Evolutionary conservation across 64 coral and sea anemone genomes (phyloP).

Genomic region (Montipora sp.): DNA sequence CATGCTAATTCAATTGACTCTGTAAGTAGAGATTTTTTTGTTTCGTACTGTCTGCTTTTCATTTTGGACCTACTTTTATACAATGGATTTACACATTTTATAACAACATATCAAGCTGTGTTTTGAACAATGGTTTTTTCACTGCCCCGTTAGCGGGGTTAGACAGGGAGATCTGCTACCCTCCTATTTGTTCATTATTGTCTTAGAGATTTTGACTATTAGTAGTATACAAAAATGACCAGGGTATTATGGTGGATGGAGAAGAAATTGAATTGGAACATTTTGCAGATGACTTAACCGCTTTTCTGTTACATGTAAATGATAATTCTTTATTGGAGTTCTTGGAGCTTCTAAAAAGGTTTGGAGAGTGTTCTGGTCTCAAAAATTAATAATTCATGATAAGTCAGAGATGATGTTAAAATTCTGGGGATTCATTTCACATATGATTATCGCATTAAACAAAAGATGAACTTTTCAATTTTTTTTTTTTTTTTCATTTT

Average conservation of each 20-base stretch:
- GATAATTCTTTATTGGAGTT: slow-evolving; percentile 6
- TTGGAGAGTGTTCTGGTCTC: slow-evolving; percentile 18
- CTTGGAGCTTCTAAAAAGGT: neutral
- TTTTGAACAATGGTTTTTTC: neutral
- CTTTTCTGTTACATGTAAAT: neutral
- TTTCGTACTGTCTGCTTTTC: neutral
- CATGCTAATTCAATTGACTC: slow-evolving; percentile 14
- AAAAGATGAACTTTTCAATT: slow-evolving; percentile 1
- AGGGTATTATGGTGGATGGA: slow-evolving; percentile 8
- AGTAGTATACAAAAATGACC: neutral
- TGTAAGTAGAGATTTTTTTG: slow-evolving; percentile 5
- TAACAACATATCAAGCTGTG: neutral
- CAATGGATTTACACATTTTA: slow-evolving; percentile 18
- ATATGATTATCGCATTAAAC: neutral
- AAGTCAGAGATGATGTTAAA: slow-evolving; percentile 32
- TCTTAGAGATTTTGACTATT: too few species aligned
- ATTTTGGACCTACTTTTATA: neutral
- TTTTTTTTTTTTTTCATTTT: too few species aligned
- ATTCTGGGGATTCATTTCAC: slow-evolving; percentile 29
- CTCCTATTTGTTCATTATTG: neutral
- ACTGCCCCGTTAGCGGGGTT: neutral
- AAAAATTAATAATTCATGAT: neutral
- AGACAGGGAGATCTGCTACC: neutral
- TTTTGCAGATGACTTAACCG: slow-evolving; percentile 51
- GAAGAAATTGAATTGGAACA: slow-evolving; percentile 20